Evolutionary conservation across 2,797 vertebrate species (phyloP).

Genomic region (Cynopterus sphinx): DNA sequence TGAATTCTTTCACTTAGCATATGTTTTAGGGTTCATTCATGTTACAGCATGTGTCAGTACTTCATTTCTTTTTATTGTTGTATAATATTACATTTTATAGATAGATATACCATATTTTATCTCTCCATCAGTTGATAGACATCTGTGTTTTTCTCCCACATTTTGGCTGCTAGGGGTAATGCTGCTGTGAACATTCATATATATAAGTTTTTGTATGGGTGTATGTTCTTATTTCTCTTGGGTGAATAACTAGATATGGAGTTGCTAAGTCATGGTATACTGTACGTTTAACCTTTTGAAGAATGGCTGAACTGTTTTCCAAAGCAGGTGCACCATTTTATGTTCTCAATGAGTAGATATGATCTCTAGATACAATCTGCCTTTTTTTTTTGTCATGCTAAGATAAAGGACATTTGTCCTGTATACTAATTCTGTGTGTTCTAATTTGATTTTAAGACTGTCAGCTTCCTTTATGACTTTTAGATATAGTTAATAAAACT

Average conservation of each 20-base stretch:
- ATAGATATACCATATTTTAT: neutral
- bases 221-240: slow-evolving; percentile 24
- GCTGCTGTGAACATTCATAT: slow-evolving; percentile 18
- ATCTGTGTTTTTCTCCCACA: neutral
- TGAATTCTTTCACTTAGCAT: slow-evolving; percentile 25
- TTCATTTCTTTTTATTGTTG: slow-evolving; percentile 37
- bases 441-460: slow-evolving; percentile 63
- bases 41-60: neutral
- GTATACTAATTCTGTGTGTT: neutral
- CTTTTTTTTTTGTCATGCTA: neutral
- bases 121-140: neutral
- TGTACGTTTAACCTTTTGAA: neutral
- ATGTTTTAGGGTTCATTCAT: neutral
- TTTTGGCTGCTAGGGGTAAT: neutral
- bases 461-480: slow-evolving; percentile 23
- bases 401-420: slow-evolving; percentile 24
- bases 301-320: neutral
- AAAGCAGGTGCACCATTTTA: neutral
- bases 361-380: neutral
- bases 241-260: neutral
- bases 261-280: slow-evolving; percentile 13
- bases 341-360: neutral
- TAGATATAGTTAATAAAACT: slow-evolving; percentile 57
- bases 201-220: neutral
- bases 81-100: neutral